Base-by-base conservation (phyloP, 1,140 invertebrate species). In the Musca domestica region DNA sequence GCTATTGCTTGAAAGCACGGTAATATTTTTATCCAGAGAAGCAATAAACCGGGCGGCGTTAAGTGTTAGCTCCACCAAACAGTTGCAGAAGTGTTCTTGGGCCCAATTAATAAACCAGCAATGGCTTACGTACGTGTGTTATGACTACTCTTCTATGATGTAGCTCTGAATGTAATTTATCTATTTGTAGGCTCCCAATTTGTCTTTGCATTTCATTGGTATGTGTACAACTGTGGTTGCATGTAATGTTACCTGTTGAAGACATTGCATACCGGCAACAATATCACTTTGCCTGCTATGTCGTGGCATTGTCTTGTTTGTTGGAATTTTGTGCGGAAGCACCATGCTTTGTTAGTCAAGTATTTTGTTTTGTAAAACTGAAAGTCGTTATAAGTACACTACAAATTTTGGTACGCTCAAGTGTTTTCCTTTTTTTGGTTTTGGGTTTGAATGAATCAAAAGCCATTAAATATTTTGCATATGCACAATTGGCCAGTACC, bases 31-130 rank as follows among this genome's bases (percentile, higher is more conserved):
- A 64, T 94, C 94, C 41, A 86, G 92, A 72, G 96, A 98, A 84
- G 94, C 95, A 67, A 94, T 98, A 81, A 87, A 94, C 73, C 88
- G 94, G 80, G 95, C 95, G 5, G 95, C 94, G 81, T 83, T 97
- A 22, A 93, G 92, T 20, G 90, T 92, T 74, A 88, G 89, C 48
- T 61, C 56, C 34, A 84, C 88, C 69, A 84, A 88, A 72, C 89
- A 93, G 74, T 84, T 85, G 70, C 84, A 86, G 70, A 84, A 84
- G 68, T 83, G 84, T 41, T 88, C 90, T 71, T 97, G 95, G 93
- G 87, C 88, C 23, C 91, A 95, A 83, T 90, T 97, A 70, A 90
- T 98, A 23, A 98, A 98, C 83, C 87, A 97, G 72, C 88, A 98
- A 71, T 98, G 96, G 96, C 83, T 95, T 69, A 93, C 91, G 92